Evolutionary conservation across 2,113 vertebrate species (phyloP).

Genomic region (Poeciliopsis prolifica): DNA sequence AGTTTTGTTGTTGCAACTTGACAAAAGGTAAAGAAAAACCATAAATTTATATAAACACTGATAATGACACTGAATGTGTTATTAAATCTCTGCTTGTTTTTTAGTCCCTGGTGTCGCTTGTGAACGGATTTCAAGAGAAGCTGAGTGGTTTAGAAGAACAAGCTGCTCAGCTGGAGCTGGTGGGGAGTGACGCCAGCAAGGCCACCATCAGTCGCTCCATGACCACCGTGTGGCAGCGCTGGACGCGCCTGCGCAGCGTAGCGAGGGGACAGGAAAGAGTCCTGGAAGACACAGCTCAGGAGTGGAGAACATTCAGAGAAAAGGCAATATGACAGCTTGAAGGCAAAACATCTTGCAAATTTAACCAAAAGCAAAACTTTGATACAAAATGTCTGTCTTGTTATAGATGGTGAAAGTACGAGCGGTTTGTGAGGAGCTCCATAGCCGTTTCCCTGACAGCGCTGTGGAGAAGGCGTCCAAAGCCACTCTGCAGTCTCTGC

Average conservation of each 20-base stretch:
- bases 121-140: slow-evolving; percentile 91
- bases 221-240: slow-evolving; percentile 95
- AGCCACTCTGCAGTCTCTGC: slow-evolving; percentile 84
- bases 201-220: slow-evolving; percentile 91
- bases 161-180: slow-evolving; percentile 85
- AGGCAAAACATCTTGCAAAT: neutral
- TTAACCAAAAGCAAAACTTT: neutral
- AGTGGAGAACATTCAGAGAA: slow-evolving; percentile 87
- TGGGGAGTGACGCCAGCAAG: slow-evolving; percentile 90
- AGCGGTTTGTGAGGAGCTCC: slow-evolving; percentile 82
- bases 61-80: neutral
- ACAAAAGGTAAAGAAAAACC: no score
- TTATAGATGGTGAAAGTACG: slow-evolving; percentile 86
- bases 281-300: slow-evolving; percentile 89
- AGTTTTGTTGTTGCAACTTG: neutral
- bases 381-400: neutral
- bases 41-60: neutral
- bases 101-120: slow-evolving; percentile 86
- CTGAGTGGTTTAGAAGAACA: slow-evolving; percentile 89
- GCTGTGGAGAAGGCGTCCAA: slow-evolving; percentile 91
- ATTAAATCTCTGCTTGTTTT: neutral
- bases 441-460: slow-evolving; percentile 83
- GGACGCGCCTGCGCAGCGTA: slow-evolving; percentile 89
- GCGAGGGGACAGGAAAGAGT: slow-evolving; percentile 91
- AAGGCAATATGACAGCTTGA: slow-evolving; percentile 79